A percentile compares a stretch with the other conserved stretches of the same genome.
Conservation (phyloP, 2,113 vertebrate species). For the Trematomus loennbergii region DNA sequence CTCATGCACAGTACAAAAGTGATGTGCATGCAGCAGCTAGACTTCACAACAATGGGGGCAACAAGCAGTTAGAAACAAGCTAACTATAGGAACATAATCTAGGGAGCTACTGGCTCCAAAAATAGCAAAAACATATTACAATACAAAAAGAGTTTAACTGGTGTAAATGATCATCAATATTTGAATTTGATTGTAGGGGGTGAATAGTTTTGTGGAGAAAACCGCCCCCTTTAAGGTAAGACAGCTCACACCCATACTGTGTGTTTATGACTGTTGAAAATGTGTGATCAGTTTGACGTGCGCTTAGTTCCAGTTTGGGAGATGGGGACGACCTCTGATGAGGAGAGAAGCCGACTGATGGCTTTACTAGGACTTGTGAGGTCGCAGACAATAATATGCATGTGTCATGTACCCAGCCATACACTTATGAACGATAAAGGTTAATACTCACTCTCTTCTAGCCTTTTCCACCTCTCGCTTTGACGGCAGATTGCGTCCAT, state of each 20-base stretch:
- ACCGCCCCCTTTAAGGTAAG: neutral
- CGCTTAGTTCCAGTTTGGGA: neutral
- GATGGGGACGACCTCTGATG: neutral
- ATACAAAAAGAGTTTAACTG: too few species aligned
- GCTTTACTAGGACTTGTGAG: neutral
- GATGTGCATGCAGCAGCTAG: too few species aligned
- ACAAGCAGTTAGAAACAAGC: too few species aligned
- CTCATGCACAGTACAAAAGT: too few species aligned
- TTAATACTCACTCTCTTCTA: slow-evolving; percentile 90
- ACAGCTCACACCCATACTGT: neutral
- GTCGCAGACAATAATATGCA: neutral
- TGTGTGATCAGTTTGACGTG: neutral
- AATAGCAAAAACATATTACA: too few species aligned
- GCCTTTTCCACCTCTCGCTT: slow-evolving; percentile 95
- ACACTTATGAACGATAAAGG: neutral
- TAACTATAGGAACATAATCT: too few species aligned
- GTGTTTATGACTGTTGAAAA: neutral
- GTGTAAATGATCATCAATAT: too few species aligned
- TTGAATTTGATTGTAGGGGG: neutral
- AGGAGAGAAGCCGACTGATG: neutral
- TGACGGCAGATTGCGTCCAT: slow-evolving; percentile 95
- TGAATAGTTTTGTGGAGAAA: neutral
- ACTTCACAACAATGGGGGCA: too few species aligned
- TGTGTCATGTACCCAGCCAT: neutral
- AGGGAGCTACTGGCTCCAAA: too few species aligned